Percentiles rank a stretch among this genome's conserved stretches.
Evolutionary conservation across 1,140 invertebrate genomes (phyloP).

Genomic region (Temnothorax curvispinosus): DNA sequence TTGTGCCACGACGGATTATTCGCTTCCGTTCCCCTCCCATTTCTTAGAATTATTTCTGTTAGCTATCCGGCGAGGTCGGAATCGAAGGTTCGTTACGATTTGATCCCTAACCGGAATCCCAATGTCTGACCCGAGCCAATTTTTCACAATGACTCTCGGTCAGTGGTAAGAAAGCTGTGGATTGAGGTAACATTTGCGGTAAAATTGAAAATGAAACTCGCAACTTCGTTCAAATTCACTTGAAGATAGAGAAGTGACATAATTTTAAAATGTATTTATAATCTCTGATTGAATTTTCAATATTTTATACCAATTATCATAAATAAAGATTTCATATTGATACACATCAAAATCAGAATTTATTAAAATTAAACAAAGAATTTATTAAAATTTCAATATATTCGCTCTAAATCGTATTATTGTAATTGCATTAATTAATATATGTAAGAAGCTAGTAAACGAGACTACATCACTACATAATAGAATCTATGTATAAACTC

Average conservation of each 20-base stretch:
- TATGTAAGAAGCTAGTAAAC: background rate
- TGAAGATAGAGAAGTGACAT: background rate
- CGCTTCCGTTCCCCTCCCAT: conserved; percentile 20
- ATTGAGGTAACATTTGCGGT: conserved; percentile 16
- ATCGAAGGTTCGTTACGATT: conserved; percentile 38
- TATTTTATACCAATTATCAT: background rate
- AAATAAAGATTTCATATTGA: background rate
- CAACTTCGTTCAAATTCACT: background rate
- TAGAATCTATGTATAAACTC: background rate
- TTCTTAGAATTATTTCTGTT: conserved; percentile 40
- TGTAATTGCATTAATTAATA: background rate
- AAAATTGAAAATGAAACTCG: background rate
- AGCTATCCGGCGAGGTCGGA: background rate
- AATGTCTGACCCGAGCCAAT: conserved; percentile 11
- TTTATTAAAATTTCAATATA: background rate
- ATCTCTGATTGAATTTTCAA: conserved; percentile 1
- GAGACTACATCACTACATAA: background rate
- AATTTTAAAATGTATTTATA: background rate
- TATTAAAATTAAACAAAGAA: background rate
- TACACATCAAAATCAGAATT: background rate
- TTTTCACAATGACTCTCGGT: conserved; percentile 11
- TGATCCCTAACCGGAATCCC: conserved; percentile 24
- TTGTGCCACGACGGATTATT: conserved; percentile 51
- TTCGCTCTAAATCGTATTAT: background rate
- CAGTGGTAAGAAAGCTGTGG: background rate